Evolutionary conservation across 2,888 invertebrate genomes (phyloP).

Genomic region (Esperia sulphurella): DNA sequence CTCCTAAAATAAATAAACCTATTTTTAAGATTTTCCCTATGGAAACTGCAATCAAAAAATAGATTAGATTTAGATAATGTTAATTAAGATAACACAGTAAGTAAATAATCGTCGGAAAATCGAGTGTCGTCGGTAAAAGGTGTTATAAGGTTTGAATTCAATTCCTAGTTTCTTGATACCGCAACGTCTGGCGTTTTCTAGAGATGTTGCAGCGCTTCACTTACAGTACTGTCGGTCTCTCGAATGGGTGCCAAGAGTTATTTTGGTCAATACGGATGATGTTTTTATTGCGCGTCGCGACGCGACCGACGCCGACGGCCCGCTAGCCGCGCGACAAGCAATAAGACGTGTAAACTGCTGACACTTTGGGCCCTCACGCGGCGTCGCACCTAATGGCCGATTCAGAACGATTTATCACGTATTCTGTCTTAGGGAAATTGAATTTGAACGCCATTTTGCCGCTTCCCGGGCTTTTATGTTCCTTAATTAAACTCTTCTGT

Average conservation of each 20-base stretch:
- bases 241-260: slow-evolving; percentile 76
- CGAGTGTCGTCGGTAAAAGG: no score
- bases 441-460: slow-evolving; percentile 55
- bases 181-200: slow-evolving; percentile 27
- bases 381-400: slow-evolving; percentile 66
- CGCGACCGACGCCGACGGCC: slow-evolving; percentile 48
- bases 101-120: no score
- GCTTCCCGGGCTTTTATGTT: slow-evolving; percentile 46
- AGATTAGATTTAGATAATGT: no score
- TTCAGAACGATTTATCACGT: slow-evolving; percentile 72
- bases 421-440: slow-evolving; percentile 65
- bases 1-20: no score
- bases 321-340: slow-evolving; percentile 57
- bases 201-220: slow-evolving; percentile 48
- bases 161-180: slow-evolving; percentile 14
- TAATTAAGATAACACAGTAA: no score
- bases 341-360: slow-evolving; percentile 68
- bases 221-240: slow-evolving; percentile 60
- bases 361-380: slow-evolving; percentile 61
- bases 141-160: not conserved
- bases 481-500: slow-evolving; percentile 59
- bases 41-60: no score
- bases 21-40: no score
- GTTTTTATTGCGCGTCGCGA: slow-evolving; percentile 76
- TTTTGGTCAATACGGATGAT: slow-evolving; percentile 76